Conservation (phyloP, 2,113 vertebrate genomes). For the Isurus oxyrinchus region DNA sequence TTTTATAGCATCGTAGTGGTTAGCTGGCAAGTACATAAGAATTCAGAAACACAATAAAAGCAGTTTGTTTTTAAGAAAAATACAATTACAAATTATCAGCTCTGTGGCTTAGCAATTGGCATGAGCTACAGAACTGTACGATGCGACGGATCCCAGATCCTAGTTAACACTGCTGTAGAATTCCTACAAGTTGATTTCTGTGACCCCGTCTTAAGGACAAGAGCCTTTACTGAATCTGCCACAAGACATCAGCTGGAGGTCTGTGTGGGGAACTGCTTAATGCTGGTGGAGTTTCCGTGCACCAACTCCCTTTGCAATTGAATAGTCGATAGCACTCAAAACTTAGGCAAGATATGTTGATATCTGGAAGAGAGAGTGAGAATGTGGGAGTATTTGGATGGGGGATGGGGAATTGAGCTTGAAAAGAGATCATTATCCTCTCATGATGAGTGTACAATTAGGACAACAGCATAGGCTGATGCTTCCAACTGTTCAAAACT, state of each 20-base stretch:
- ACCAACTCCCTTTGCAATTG: background rate
- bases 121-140: background rate
- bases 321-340: background rate
- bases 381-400: background rate
- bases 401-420: background rate
- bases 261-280: background rate
- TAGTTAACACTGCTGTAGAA: background rate
- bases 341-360: background rate
- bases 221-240: background rate
- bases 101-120: background rate
- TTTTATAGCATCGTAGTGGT: background rate
- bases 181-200: background rate
- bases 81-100: background rate
- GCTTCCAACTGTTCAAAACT: background rate
- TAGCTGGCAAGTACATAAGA: background rate
- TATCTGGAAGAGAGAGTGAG: background rate
- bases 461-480: background rate
- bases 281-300: background rate
- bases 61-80: background rate
- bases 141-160: background rate
- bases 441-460: background rate
- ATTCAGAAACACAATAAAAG: background rate
- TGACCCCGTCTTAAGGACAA: background rate
- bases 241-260: no score
- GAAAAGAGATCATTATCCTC: background rate